phyloP scores from a whole-genome alignment of 2,888 invertebrate genomes.

The Acanthosepion esculentum region DNA sequence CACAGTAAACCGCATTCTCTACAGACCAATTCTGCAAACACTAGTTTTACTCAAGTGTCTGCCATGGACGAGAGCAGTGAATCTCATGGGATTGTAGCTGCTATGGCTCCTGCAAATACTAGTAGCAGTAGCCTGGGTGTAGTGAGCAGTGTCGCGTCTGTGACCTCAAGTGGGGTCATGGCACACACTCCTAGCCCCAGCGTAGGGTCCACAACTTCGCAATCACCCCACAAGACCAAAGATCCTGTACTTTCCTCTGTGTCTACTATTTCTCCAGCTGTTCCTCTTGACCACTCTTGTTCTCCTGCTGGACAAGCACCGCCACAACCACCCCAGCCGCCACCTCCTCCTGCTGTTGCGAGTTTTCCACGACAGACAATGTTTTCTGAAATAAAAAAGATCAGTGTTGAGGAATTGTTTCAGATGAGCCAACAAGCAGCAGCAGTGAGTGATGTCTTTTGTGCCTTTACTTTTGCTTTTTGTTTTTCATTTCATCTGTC shows the following conservation, averaged over 20 bases:
- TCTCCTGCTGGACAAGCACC: background rate
- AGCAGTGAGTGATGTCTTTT: background rate
- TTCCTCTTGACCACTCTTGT: background rate
- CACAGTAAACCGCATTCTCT: constrained; percentile 46
- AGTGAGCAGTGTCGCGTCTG: constrained; percentile 48
- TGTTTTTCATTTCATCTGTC: background rate
- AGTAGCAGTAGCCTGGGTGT: background rate
- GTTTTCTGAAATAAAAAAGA: background rate
- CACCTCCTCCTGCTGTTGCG: background rate
- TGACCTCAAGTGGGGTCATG: constrained; percentile 51
- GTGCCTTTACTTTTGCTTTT: background rate
- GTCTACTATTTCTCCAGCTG: constrained; percentile 40
- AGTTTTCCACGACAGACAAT: background rate
- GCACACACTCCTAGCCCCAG: constrained; percentile 58
- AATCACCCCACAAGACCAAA: constrained; percentile 42
- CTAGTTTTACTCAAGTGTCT: constrained; percentile 71
- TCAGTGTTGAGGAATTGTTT: constrained; percentile 43
- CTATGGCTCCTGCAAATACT: background rate
- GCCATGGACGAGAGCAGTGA: constrained; percentile 60
- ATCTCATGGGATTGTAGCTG: background rate
- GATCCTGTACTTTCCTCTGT: background rate
- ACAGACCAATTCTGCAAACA: constrained; percentile 50
- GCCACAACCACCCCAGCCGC: background rate
- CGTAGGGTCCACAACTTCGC: constrained; percentile 52
- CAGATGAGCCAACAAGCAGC: constrained; percentile 43